A percentile compares a stretch with the other conserved stretches of the same genome.
phyloP scores from a whole-genome alignment of 2,797 vertebrate genomes.

The Lacerta bilineata region DNA sequence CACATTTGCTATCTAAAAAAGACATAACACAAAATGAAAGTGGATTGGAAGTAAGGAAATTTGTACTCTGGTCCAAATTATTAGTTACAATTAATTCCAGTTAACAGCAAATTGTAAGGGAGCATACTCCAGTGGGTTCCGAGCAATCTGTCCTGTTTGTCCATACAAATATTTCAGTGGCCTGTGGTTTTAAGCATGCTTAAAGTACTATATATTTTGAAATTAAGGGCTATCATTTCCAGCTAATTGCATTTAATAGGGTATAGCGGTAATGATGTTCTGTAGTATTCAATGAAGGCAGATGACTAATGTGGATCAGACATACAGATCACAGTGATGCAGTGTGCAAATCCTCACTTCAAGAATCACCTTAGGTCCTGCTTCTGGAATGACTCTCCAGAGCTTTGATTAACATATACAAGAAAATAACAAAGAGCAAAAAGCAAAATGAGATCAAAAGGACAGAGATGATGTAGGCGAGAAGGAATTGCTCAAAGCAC shows the following conservation, averaged over 20 bases:
- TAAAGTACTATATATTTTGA: constrained; percentile 1
- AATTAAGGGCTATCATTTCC: not conserved
- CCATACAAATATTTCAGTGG: not conserved
- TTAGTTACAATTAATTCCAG: no score
- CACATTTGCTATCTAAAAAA: no score
- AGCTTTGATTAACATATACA: constrained; percentile 49
- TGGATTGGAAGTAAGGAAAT: no score
- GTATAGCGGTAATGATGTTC: not conserved
- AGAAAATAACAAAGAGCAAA: fast-evolving
- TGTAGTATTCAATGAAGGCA: not conserved
- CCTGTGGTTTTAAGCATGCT: not conserved
- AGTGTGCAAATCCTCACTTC: constrained; percentile 5
- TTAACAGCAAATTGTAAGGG: no score
- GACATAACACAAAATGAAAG: no score
- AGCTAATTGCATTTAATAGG: not conserved
- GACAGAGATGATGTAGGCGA: not conserved
- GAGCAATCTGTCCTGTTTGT: not conserved
- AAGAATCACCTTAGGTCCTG: constrained; percentile 44
- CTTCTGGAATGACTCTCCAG: constrained; percentile 36
- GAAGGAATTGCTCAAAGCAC: not conserved
- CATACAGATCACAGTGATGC: not conserved
- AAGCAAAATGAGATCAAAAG: not conserved
- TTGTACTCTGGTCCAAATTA: no score
- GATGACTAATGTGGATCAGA: not conserved
- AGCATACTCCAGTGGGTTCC: not conserved